Conservation (phyloP, 2,797 vertebrate genomes). For the Parauchenoglanis ngamensis region DNA sequence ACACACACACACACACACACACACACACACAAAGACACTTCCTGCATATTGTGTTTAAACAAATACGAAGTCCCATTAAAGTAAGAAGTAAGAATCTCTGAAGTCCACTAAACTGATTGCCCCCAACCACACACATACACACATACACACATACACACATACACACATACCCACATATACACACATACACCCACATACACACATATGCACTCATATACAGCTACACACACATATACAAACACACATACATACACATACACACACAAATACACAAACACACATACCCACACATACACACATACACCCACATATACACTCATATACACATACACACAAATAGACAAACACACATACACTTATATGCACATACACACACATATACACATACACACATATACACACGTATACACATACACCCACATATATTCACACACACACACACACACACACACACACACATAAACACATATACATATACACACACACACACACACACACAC, state of each 20-base stretch:
- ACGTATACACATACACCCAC: not conserved
- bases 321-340: no score
- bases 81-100: not conserved
- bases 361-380: no score
- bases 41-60: not conserved
- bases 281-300: no score
- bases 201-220: not conserved
- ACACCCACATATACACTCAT: no score
- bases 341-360: no score
- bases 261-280: no score
- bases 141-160: not conserved
- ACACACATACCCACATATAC: not conserved
- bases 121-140: not conserved
- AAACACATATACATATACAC: not conserved
- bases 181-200: not conserved
- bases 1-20: conserved; percentile 3
- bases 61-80: no score
- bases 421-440: not conserved
- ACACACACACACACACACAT: not conserved
- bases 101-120: not conserved
- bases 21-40: not conserved
- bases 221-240: no score
- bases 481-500: not conserved
- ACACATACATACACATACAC: no score
- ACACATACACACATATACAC: not conserved